Conservation (phyloP, 2,888 invertebrate species). For the Reticulitermes lucifugus region DNA sequence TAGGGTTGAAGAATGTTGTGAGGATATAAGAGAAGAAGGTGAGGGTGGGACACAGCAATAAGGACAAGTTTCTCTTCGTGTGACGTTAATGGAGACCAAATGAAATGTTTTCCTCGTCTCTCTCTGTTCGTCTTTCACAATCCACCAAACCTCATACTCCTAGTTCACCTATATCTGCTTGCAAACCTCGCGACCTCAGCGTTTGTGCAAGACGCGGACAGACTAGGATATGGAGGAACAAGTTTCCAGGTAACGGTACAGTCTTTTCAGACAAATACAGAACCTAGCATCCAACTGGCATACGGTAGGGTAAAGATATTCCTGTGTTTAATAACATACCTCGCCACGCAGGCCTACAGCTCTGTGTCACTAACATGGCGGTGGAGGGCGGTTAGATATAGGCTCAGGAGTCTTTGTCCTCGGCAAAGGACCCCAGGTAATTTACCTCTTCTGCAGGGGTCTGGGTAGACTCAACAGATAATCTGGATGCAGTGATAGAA, state of each 20-base stretch:
- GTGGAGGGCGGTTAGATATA: too few species aligned
- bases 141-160: not conserved
- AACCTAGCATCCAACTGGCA: too few species aligned
- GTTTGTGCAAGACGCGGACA: constrained; percentile 32
- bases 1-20: constrained; percentile 20
- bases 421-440: too few species aligned
- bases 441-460: too few species aligned
- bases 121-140: not conserved
- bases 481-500: too few species aligned
- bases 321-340: too few species aligned
- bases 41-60: constrained; percentile 17
- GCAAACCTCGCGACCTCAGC: constrained; percentile 32
- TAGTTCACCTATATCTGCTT: constrained; percentile 14
- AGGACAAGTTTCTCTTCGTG: constrained; percentile 38
- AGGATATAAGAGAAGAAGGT: not conserved
- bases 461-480: too few species aligned
- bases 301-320: too few species aligned
- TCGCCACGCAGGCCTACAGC: too few species aligned
- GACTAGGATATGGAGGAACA: not conserved
- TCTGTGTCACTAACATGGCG: too few species aligned
- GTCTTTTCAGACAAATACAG: not conserved
- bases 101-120: constrained; percentile 35
- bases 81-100: constrained; percentile 42
- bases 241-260: constrained; percentile 13
- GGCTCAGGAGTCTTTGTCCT: too few species aligned